Evolutionary conservation across 2,888 invertebrate genomes (phyloP).

Genomic region (Amphipoea oculea): DNA sequence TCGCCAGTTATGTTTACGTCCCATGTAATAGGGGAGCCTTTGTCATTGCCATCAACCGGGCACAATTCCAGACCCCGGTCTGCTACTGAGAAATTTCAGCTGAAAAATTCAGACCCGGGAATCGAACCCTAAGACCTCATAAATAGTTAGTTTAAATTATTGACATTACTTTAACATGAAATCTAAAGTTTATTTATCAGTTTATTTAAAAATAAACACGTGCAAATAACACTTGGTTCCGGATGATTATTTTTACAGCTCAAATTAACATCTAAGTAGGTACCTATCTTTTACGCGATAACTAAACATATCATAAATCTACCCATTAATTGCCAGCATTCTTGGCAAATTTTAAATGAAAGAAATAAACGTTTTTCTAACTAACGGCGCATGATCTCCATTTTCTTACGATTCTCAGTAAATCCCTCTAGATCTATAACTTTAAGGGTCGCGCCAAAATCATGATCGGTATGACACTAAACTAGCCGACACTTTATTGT

Average conservation of each 20-base stretch:
- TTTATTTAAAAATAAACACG: conserved; percentile 1
- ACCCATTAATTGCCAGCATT: conserved; percentile 54
- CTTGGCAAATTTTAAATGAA: conserved; percentile 37
- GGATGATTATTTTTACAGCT: conserved; percentile 33
- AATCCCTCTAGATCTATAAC: conserved; percentile 1
- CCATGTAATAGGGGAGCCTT: no score
- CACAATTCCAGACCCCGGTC: no score
- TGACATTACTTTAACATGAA: not conserved
- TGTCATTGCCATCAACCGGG: no score
- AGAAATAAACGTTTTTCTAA: conserved; percentile 19
- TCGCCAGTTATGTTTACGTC: no score
- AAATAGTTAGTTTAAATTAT: not conserved
- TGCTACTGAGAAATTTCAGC: no score
- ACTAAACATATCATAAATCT: conserved; percentile 28
- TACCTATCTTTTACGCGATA: conserved; percentile 31
- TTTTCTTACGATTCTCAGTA: conserved; percentile 7
- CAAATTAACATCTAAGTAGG: conserved; percentile 16
- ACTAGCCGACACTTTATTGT: conserved; percentile 28
- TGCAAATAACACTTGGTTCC: not conserved
- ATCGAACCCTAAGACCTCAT: not conserved
- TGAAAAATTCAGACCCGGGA: not conserved
- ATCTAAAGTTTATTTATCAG: not conserved
- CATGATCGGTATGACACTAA: conserved; percentile 14
- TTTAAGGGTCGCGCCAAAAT: conserved; percentile 15
- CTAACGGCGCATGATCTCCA: conserved; percentile 3